These are phyloP conservation scores for Pristionchus fissidentatus DNA, from an alignment of 2,888 invertebrate species.

Conservation along the genomic window DNA sequence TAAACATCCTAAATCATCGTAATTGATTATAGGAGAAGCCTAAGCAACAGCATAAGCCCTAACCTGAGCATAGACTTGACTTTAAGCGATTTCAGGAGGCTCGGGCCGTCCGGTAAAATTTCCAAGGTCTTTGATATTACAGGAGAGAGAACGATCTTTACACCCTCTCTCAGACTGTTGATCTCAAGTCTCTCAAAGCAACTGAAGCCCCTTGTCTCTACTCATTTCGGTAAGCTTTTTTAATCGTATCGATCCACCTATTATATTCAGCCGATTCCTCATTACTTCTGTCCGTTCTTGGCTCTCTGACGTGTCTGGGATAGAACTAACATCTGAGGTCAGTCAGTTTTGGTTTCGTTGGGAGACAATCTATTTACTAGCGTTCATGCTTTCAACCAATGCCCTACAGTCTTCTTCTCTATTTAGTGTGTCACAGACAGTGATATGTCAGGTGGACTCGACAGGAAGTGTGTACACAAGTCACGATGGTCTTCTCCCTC, in stretches of 20 bases:
- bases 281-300: slow-evolving; percentile 10
- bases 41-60: no score
- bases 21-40: no score
- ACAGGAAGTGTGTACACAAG: slow-evolving; percentile 27
- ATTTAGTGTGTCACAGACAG: neutral
- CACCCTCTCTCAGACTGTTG: slow-evolving; percentile 7
- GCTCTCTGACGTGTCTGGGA: slow-evolving; percentile 5
- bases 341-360: neutral
- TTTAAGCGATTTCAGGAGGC: no score
- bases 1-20: no score
- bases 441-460: slow-evolving; percentile 7
- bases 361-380: neutral
- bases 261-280: neutral
- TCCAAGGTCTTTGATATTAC: no score
- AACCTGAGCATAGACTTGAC: no score
- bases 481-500: slow-evolving; percentile 39
- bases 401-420: neutral
- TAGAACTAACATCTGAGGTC: slow-evolving; percentile 22
- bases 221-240: slow-evolving; percentile 6
- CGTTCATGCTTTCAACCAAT: no score
- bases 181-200: slow-evolving; percentile 30
- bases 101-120: no score
- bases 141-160: slow-evolving; percentile 38
- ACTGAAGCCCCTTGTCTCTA: slow-evolving; percentile 5
- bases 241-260: neutral